These are phyloP conservation scores for Clarias macrocephalus DNA, from an alignment of 2,113 vertebrate genomes.

Conservation along the genomic window DNA sequence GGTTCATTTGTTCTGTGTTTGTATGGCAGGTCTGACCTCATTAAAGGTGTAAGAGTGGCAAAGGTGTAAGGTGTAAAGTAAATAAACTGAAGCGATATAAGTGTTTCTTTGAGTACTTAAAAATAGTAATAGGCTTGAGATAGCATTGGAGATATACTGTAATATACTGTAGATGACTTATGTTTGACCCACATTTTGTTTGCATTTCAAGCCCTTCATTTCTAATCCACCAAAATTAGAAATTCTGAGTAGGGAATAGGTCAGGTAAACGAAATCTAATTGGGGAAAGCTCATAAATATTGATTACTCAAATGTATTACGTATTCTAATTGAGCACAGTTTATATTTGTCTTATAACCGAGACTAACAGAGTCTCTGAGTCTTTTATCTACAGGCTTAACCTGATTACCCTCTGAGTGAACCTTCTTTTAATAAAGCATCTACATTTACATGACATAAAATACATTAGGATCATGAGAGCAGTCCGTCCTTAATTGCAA, in stretches of 20 bases:
- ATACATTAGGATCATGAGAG: neutral
- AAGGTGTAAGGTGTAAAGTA: neutral
- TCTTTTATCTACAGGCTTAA: neutral
- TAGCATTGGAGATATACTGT: neutral
- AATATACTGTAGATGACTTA: neutral
- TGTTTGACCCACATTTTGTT: neutral
- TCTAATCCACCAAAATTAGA: neutral
- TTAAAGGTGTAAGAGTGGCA: neutral
- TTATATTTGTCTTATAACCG: neutral
- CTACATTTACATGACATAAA: neutral
- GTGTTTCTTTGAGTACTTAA: too few species aligned
- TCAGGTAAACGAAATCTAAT: neutral
- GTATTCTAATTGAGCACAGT: neutral
- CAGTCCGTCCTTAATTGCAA: neutral
- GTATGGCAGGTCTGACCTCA: neutral
- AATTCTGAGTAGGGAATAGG: neutral
- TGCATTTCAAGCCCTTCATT: neutral
- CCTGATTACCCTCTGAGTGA: constrained; percentile 2
- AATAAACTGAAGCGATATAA: neutral
- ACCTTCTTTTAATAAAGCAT: neutral
- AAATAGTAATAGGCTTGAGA: neutral
- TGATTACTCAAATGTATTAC: neutral
- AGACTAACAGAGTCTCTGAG: neutral
- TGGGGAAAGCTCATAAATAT: neutral
- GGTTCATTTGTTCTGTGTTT: neutral